Evolutionary conservation across 1,140 invertebrate species (phyloP).

Genomic region (Drosophila elegans): DNA sequence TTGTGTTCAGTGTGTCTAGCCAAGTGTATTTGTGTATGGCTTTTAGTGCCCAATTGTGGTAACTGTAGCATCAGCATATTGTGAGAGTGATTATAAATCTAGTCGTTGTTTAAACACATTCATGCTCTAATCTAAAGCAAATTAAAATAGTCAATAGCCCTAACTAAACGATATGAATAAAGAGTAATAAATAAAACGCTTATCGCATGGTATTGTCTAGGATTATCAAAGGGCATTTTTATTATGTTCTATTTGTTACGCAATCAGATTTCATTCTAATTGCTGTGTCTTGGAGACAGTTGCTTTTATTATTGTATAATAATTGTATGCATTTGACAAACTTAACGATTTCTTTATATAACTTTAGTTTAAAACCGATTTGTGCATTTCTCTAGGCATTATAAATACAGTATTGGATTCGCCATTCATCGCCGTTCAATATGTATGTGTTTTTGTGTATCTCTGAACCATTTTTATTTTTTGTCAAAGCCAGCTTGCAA

Average conservation of each 20-base stretch:
- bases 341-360: slow-evolving; percentile 68
- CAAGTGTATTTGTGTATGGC: slow-evolving; percentile 52
- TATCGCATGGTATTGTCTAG: not conserved
- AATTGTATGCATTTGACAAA: slow-evolving; percentile 60
- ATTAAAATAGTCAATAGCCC: slow-evolving; percentile 27
- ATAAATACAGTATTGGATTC: slow-evolving; percentile 50
- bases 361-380: slow-evolving; percentile 77
- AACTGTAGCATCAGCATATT: slow-evolving; percentile 66
- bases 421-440: slow-evolving; percentile 13
- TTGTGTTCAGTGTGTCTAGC: slow-evolving; percentile 47
- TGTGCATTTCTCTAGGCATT: slow-evolving; percentile 70
- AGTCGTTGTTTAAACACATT: slow-evolving; percentile 65
- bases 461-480: slow-evolving; percentile 37
- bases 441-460: slow-evolving; percentile 25
- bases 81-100: slow-evolving; percentile 81
- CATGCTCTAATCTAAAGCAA: slow-evolving; percentile 35
- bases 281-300: slow-evolving; percentile 63
- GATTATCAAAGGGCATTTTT: slow-evolving; percentile 17
- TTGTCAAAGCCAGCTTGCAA: slow-evolving; percentile 75
- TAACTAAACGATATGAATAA: slow-evolving; percentile 31
- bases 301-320: slow-evolving; percentile 50
- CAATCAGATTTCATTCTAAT: slow-evolving; percentile 39
- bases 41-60: slow-evolving; percentile 56
- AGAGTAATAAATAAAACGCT: not conserved
- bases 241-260: slow-evolving; percentile 18